phyloP scores from a whole-genome alignment of 2,113 vertebrate species.

The Atractosteus spatula region DNA sequence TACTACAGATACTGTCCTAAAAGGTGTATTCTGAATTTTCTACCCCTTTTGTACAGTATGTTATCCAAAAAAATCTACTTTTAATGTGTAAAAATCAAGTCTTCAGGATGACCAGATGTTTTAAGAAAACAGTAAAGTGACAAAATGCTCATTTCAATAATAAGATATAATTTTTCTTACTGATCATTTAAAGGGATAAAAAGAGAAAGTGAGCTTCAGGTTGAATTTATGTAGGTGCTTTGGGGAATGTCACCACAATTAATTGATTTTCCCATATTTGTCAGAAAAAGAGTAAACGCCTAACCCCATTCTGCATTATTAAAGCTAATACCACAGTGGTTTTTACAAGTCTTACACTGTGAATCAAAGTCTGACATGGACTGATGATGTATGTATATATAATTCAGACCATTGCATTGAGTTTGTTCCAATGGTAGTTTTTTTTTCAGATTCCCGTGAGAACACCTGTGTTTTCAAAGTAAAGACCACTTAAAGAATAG shows the following conservation, averaged over 20 bases:
- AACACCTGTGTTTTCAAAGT: conserved; percentile 70
- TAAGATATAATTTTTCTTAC: conserved; percentile 33
- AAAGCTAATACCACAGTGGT: conserved; percentile 66
- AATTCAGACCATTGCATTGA: conserved; percentile 56
- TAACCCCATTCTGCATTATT: conserved; percentile 67
- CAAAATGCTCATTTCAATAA: conserved; percentile 18
- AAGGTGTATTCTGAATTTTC: no score
- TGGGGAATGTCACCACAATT: conserved; percentile 54
- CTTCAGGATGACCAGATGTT: no score
- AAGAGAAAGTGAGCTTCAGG: conserved; percentile 35
- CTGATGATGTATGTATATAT: conserved; percentile 67
- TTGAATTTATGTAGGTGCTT: conserved; percentile 49
- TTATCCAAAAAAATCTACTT: no score
- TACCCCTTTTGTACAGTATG: no score
- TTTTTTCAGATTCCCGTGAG: conserved; percentile 53
- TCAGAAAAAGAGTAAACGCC: conserved; percentile 58
- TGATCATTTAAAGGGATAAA: conserved; percentile 36
- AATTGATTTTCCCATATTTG: conserved; percentile 67
- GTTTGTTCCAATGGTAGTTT: conserved; percentile 32
- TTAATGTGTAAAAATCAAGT: no score
- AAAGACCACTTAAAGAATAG: conserved; percentile 75
- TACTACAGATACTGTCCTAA: no score
- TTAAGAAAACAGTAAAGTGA: no score
- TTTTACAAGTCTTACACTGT: conserved; percentile 56
- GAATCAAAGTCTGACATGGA: conserved; percentile 64